Evolutionary conservation across 2,113 vertebrate species (phyloP).

Genomic region (Platichthys stellatus): DNA sequence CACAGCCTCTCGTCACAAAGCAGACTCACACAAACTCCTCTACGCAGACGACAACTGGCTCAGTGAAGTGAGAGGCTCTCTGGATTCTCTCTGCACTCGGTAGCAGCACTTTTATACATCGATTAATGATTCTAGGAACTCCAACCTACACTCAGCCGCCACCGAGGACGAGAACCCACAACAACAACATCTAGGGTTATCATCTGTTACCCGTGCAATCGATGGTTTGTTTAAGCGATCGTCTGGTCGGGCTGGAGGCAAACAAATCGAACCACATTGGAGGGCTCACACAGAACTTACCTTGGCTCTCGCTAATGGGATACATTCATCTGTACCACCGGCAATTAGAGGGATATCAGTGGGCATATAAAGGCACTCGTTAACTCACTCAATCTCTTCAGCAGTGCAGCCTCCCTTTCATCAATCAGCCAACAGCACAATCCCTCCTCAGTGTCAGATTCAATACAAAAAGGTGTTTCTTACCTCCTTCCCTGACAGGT

Average conservation of each 20-base stretch:
- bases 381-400: constrained; percentile 1
- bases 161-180: neutral
- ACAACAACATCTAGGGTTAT: neutral
- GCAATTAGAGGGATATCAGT: neutral
- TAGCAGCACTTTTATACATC: neutral
- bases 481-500: constrained; percentile 98
- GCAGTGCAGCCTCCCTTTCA: neutral
- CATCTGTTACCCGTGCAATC: neutral
- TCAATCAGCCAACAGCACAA: constrained; percentile 1
- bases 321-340: constrained; percentile 9
- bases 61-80: neutral
- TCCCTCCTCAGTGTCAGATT: neutral
- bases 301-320: neutral
- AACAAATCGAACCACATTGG: neutral
- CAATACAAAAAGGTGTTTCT: constrained; percentile 45
- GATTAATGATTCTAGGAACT: neutral
- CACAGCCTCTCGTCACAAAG: constrained; percentile 44
- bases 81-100: neutral
- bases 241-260: neutral
- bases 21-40: too few species aligned
- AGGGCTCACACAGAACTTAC: neutral
- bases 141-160: neutral
- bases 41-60: neutral
- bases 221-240: neutral
- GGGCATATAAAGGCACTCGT: constrained; percentile 7